phyloP scores from a whole-genome alignment of 53 echinoderm and acorn worm genomes.

The Apostichopus leukothele region DNA sequence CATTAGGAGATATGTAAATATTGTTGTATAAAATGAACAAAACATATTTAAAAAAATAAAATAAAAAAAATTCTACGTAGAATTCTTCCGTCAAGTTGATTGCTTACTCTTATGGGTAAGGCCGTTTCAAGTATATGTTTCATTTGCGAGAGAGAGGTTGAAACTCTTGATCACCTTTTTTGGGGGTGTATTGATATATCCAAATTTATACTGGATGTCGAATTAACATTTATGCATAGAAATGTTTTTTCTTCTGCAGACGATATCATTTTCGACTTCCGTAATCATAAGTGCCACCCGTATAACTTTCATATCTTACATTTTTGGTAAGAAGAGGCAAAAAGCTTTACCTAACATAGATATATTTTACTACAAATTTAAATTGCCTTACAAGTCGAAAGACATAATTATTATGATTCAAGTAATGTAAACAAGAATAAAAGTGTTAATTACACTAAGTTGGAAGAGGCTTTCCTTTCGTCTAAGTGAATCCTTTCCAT shows the following conservation, averaged over 20 bases:
- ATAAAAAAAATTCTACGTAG: no score
- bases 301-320: neutral
- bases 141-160: neutral
- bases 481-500: no score
- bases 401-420: no score
- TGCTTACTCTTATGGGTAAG: neutral
- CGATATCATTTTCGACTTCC: neutral
- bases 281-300: neutral
- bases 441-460: no score
- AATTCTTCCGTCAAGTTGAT: neutral
- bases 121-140: neutral
- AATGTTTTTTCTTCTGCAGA: neutral
- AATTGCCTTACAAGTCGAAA: neutral
- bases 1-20: no score
- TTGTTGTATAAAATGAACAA: no score
- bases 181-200: neutral
- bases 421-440: no score
- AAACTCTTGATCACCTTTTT: neutral
- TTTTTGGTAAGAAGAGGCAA: neutral
- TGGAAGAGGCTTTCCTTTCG: no score
- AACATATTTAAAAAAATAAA: no score
- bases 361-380: no score
- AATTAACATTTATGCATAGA: neutral
- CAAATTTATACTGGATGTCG: constrained; percentile 4
- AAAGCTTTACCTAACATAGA: neutral